Base-by-base conservation (phyloP, 2,113 vertebrate genomes). In the Cnemophilus loriae region DNA sequence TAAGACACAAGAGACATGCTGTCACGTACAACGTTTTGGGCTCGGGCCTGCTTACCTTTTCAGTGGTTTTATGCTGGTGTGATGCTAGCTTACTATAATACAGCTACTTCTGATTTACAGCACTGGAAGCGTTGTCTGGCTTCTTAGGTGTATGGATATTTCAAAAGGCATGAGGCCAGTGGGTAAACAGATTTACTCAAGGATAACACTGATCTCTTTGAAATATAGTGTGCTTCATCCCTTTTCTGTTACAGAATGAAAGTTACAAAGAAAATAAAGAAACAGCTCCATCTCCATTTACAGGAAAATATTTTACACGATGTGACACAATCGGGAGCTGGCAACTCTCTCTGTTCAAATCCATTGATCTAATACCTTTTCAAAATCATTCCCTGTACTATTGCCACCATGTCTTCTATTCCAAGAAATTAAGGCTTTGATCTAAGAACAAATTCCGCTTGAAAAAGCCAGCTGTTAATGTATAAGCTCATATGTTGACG, bases 161-260 rank as follows among this genome's bases (percentile, higher is more conserved):
- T 91, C 84, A 87, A 75, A 93, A 93, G 60, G 39, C 67, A 65
- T 7, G 17, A 71, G 39, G 35, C 46, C 59, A 67, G 3, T 69
- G 39, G 24, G n/a, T 91, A 79, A 93, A 73, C 4, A 33, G 59
- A 79, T 67, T 88, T 93, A 77, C 63, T 88, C 47, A 67, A 80
- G 50, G 52, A 73, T 67, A 91, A 83, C 35, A 63, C 20, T 64
- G 50, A 86, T 56, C 33, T 86, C 79, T 82, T 80, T 88, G 77
- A 95, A 93, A 79, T 82, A 81, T 1, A 47, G 18, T 9, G 33
- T 70, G 17, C 15, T 42, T 67, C 74, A 61, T 85, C 74, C 30
- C 22, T n/a, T 85, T 96, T 94, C 75, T 94, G 39, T 77, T 90
- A 88, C 16, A 59, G 88, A 90, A 95, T 30, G 10, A 49, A 94